These are phyloP conservation scores for Turdus rufiventris DNA, from an alignment of 2,113 vertebrate species.

Conservation along the genomic window DNA sequence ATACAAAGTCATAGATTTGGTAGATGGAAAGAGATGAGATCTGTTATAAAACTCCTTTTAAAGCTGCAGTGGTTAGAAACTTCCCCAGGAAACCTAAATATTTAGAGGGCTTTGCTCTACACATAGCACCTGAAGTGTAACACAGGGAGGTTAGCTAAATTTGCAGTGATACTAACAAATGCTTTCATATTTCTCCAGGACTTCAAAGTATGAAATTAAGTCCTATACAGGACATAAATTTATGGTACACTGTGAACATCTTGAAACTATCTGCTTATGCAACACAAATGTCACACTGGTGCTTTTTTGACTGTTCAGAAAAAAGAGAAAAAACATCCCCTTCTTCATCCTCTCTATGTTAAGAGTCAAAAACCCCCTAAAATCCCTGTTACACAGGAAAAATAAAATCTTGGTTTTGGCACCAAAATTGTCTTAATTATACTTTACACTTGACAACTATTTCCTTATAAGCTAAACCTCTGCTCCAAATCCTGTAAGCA, in stretches of 20 bases:
- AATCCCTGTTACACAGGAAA: conserved; percentile 23
- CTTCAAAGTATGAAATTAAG: not conserved
- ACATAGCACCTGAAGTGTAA: not conserved
- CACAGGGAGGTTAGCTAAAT: not conserved
- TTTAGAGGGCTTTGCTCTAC: not conserved
- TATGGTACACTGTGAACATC: not conserved
- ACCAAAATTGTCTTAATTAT: conserved; percentile 59
- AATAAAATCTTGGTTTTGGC: conserved; percentile 38
- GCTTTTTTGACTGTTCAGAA: not conserved
- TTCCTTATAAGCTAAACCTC: conserved; percentile 64
- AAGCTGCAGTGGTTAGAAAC: not conserved
- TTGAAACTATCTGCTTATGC: not conserved
- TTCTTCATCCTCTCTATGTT: not conserved
- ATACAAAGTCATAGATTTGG: not conserved
- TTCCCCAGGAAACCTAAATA: not conserved
- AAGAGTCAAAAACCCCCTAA: not conserved
- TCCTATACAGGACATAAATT: not conserved
- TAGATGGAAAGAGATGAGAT: not conserved
- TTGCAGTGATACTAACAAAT: not conserved
- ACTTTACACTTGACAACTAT: conserved; percentile 60
- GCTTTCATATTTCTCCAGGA: not conserved
- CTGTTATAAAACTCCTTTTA: not conserved
- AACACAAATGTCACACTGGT: not conserved
- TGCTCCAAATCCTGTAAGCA: conserved; percentile 57
- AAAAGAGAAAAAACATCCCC: not conserved